Conservation (phyloP, 2,888 invertebrate genomes). For the Asteroscopus sphinx region DNA sequence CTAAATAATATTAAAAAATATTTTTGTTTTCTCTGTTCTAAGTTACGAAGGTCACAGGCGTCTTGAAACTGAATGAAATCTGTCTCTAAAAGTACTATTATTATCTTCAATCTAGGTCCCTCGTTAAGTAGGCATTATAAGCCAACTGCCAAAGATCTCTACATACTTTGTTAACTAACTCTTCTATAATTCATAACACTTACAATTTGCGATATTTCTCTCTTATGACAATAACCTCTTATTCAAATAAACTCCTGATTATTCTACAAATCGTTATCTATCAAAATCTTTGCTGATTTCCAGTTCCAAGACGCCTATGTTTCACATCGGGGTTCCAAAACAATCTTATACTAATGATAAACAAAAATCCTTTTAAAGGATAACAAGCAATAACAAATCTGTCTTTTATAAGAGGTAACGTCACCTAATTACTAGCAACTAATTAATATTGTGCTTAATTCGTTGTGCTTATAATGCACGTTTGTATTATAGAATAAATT, state of each 20-base stretch:
- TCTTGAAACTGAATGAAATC: slow-evolving; percentile 49
- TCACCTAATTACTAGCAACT: slow-evolving; percentile 78
- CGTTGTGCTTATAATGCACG: slow-evolving; percentile 76
- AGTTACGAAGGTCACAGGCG: slow-evolving; percentile 40
- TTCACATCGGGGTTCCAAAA: slow-evolving; percentile 57
- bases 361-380: slow-evolving; percentile 86
- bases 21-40: slow-evolving; percentile 76
- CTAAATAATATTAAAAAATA: slow-evolving; percentile 83
- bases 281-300: slow-evolving; percentile 36
- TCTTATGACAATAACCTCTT: slow-evolving; percentile 31
- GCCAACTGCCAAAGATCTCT: slow-evolving; percentile 52
- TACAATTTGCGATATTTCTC: slow-evolving; percentile 25
- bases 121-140: slow-evolving; percentile 47
- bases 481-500: slow-evolving; percentile 45
- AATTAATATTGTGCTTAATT: slow-evolving; percentile 75
- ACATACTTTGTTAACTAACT: slow-evolving; percentile 43
- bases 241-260: slow-evolving; percentile 34
- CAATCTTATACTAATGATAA: slow-evolving; percentile 80
- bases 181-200: slow-evolving; percentile 36
- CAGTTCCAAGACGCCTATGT: slow-evolving; percentile 50
- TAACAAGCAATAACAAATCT: slow-evolving; percentile 86
- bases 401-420: slow-evolving; percentile 84
- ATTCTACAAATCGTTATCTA: slow-evolving; percentile 48
- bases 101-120: slow-evolving; percentile 60
- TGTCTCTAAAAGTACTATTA: slow-evolving; percentile 58